Percentiles rank a stretch among this genome's conserved stretches.
Evolutionary conservation across 1,140 invertebrate genomes (phyloP).

Genomic region (Phortica variegata): DNA sequence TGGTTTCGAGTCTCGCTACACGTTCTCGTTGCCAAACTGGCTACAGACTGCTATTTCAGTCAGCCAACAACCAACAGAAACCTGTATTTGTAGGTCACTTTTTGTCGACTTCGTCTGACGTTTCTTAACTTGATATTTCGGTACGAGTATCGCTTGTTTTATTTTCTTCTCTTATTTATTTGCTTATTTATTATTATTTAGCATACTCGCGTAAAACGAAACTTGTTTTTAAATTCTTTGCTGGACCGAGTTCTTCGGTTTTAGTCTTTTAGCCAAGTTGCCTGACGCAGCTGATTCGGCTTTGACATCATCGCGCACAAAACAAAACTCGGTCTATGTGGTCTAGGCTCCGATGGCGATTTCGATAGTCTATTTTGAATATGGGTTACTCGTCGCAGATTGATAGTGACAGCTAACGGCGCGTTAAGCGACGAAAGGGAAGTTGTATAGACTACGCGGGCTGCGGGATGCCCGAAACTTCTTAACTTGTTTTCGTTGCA

Average conservation of each 20-base stretch:
- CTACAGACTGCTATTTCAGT: slow-evolving; percentile 7
- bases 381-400: slow-evolving; percentile 38
- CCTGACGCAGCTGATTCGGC: too few species aligned
- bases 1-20: slow-evolving; percentile 9
- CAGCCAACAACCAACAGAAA: slow-evolving; percentile 23
- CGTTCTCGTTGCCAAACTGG: slow-evolving; percentile 31
- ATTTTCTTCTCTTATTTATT: slow-evolving; percentile 27
- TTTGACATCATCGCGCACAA: too few species aligned
- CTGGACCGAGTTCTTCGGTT: slow-evolving; percentile 13
- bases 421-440: slow-evolving; percentile 30
- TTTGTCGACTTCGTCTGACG: slow-evolving; percentile 16
- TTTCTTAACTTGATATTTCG: slow-evolving; percentile 4
- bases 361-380: slow-evolving; percentile 50
- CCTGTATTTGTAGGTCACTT: slow-evolving; percentile 57
- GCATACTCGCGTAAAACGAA: slow-evolving; percentile 46
- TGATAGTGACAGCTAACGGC: slow-evolving; percentile 28
- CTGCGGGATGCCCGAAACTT: slow-evolving; percentile 26
- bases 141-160: slow-evolving; percentile 1
- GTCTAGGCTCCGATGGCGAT: too few species aligned
- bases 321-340: too few species aligned
- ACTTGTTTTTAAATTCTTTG: slow-evolving; percentile 30
- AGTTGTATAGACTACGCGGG: slow-evolving; percentile 28
- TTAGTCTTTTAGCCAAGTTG: slow-evolving; percentile 21
- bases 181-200: slow-evolving; percentile 53
- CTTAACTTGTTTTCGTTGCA: slow-evolving; percentile 30